Evolutionary conservation across 2,888 invertebrate genomes (phyloP).

Genomic region (Zelleria hepariella): DNA sequence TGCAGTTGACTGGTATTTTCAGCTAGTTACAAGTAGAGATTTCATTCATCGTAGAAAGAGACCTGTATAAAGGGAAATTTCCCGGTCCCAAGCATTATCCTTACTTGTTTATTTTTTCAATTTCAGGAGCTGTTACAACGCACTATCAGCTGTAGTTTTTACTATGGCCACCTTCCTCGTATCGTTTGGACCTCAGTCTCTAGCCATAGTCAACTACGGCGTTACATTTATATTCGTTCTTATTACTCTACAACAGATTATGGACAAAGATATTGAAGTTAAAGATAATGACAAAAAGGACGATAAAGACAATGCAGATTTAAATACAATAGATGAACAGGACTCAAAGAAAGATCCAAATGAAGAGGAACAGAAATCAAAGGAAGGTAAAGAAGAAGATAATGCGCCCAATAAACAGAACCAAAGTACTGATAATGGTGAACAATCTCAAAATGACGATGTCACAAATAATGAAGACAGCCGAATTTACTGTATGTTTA

Average conservation of each 20-base stretch:
- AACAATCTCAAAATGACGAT: not conserved
- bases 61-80: too few species aligned
- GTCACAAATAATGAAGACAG: slow-evolving; percentile 26
- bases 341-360: slow-evolving; percentile 1
- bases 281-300: slow-evolving; percentile 5
- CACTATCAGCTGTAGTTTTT: slow-evolving; percentile 61
- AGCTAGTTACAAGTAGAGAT: too few species aligned
- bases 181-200: slow-evolving; percentile 72
- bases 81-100: too few species aligned
- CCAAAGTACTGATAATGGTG: slow-evolving; percentile 7
- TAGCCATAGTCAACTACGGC: slow-evolving; percentile 74
- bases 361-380: slow-evolving; percentile 1
- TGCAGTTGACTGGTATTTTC: too few species aligned
- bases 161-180: slow-evolving; percentile 67
- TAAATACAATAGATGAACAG: too few species aligned
- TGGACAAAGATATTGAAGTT: slow-evolving; percentile 22
- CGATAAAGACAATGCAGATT: not conserved
- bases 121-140: slow-evolving; percentile 64
- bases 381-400: not conserved
- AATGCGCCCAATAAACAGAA: slow-evolving; percentile 7
- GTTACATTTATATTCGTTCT: slow-evolving; percentile 67
- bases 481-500: slow-evolving; percentile 45
- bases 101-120: slow-evolving; percentile 9
- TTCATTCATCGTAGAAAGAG: too few species aligned
- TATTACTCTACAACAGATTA: slow-evolving; percentile 72